Evolutionary conservation across 2,888 invertebrate genomes (phyloP), one percentile per base, ranked within the genome.

Genomic region (Neria commutata): DNA sequence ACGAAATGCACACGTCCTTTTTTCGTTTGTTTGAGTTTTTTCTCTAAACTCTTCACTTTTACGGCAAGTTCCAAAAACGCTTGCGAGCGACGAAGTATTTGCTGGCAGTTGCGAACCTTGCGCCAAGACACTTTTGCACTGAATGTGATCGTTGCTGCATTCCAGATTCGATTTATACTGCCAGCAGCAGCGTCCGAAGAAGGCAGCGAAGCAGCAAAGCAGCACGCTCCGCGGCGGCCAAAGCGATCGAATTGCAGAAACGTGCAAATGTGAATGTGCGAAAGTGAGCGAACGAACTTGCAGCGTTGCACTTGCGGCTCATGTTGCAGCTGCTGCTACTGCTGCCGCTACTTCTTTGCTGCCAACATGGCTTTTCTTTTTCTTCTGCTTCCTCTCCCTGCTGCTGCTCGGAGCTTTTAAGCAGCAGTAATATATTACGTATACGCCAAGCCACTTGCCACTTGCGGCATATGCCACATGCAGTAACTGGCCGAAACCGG

Each of bases 161-260:
- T 74, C 81, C 77, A 79, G 78, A 80, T 80, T 75, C 75, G 78
- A 81, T 80, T 81, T 80, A 80, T 80, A 80, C 76, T 73, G 66
- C 64, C 63, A 57, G 63, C 57, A 52, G 64, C 61, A 54, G 24
- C 34, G 19, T 1, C 23, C 24, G n/a, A 48, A 45, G 34, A 55
- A 58, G 10, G 50, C 34, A 19, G 14, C 34, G 21, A 62, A 58
- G 47, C 53, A 56, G 19, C 14, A 50, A 52, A 45, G 37, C 45
- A 58, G 61, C 33, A 48, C 54, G 48, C 52, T 46, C 61, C 60
- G 34, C 52, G 49, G 21, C 60, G 58, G 45, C 65, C 64, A 14
- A 69, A 68, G 26, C 52, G 69, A 2, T 69, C 65, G 11, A 33
- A 33, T 19, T 19, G 26, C 45, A 29, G 48, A 46, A 49, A 25